phyloP scores from a whole-genome alignment of 2,113 vertebrate genomes.

The Rana temporaria region DNA sequence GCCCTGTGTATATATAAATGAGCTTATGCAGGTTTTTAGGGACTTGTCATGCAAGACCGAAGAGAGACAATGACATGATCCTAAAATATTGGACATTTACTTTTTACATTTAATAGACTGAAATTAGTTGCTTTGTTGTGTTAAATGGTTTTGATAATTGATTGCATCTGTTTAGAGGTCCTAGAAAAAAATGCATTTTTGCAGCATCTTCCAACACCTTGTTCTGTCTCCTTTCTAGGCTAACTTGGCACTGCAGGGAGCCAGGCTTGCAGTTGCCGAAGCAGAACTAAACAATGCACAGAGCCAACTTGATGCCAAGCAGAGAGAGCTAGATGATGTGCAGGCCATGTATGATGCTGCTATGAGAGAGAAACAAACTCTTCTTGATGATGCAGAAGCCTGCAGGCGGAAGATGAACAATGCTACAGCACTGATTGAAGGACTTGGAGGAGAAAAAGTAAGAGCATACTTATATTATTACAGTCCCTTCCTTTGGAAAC shows the following conservation, averaged over 20 bases:
- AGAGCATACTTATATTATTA: not conserved
- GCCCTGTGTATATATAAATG: too few species aligned
- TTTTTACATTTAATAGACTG: too few species aligned
- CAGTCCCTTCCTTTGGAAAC: too few species aligned
- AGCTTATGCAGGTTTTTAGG: too few species aligned
- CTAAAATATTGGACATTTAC: too few species aligned
- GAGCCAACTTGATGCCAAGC: constrained; percentile 79
- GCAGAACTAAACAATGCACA: constrained; percentile 76
- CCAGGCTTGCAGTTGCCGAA: constrained; percentile 75
- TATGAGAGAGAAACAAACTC: constrained; percentile 79
- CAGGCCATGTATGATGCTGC: constrained; percentile 80
- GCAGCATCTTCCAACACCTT: constrained; percentile 18
- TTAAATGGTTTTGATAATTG: not conserved
- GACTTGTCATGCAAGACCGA: too few species aligned
- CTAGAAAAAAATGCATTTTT: not conserved
- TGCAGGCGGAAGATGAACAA: constrained; percentile 83
- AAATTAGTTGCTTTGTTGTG: too few species aligned
- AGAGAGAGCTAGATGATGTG: constrained; percentile 77
- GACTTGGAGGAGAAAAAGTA: constrained; percentile 84
- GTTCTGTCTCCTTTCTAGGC: constrained; percentile 65
- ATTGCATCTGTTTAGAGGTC: too few species aligned
- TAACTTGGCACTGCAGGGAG: constrained; percentile 81
- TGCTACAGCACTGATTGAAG: constrained; percentile 80
- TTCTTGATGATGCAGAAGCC: constrained; percentile 76
- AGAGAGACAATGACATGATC: too few species aligned